phyloP scores from a whole-genome alignment of 2,888 invertebrate genomes.

The Gastracanthus pulcherrimus region DNA sequence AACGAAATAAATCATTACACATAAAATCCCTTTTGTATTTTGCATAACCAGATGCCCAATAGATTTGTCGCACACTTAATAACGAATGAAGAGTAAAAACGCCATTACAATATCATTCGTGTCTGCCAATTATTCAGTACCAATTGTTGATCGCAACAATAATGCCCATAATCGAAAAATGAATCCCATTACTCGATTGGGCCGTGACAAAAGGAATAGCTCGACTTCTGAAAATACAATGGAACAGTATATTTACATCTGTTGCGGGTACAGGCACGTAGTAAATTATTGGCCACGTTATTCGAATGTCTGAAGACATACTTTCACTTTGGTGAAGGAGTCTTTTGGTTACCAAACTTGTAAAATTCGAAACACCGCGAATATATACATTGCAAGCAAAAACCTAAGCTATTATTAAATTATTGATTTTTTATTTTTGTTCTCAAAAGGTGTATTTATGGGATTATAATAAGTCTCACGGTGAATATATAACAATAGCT shows the following conservation, averaged over 20 bases:
- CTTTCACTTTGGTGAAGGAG: conserved; percentile 21
- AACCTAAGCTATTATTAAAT: neutral
- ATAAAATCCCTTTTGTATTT: too few species aligned
- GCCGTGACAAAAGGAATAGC: neutral
- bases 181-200: neutral
- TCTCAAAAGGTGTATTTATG: neutral
- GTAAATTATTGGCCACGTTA: conserved; percentile 8
- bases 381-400: neutral
- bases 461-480: too few species aligned
- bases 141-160: neutral
- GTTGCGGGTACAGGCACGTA: neutral
- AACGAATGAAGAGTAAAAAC: neutral
- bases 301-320: neutral
- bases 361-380: neutral
- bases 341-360: neutral
- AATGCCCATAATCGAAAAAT: neutral
- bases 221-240: conserved; percentile 25
- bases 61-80: neutral
- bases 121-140: neutral
- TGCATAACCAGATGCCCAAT: too few species aligned
- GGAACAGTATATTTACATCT: conserved; percentile 8
- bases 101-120: neutral
- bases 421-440: neutral
- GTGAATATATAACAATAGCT: too few species aligned
- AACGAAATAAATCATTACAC: too few species aligned